Evolutionary conservation across 2,888 invertebrate species (phyloP), one percentile per base, ranked within the genome.

Genomic region (Catocala sponsa): DNA sequence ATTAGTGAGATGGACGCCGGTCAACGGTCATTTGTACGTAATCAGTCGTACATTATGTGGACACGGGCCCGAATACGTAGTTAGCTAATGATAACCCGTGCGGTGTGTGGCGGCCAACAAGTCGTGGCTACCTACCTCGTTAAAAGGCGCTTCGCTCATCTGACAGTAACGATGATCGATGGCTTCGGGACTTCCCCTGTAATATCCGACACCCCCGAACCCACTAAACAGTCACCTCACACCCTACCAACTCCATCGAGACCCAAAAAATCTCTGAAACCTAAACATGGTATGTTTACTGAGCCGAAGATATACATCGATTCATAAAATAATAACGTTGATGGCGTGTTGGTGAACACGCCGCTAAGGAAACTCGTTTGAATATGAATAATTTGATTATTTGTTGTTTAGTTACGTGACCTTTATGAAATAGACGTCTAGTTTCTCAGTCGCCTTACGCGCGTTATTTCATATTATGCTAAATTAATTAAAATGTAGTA

Each of bases 111-210:
- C 59, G 66, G 66, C 77, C 78, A 72, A 72, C 73, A 73, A 80
- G 72, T 76, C 78, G 76, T 70, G 82, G 78, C 83, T 76, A 86
- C 78, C 83, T 82, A 86, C 79, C 84, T 88, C 86, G 87, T 89
- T 89, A 86, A 86, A 88, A 88, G 88, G 85, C 88, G 85, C 81
- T 85, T 81, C 87, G 81, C 77, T 84, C 83, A 82, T 83, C 85
- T 89, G 90, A 89, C 90, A 90, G 86, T 89, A 89, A 90, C 89
- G 90, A 90, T 90, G 90, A 90, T 90, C 86, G 90, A 90, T 90
- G 83, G 83, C 83, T 81, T 81, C 80, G 84, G 83, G 87, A 87
- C 88, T 90, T 90, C 89, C 89, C 84, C 84, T 79, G 86, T 89
- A 90, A 90, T 90, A 90, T 90, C 90, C 90, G 90, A 81, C 84